Base-by-base conservation (phyloP, 2,888 invertebrate species). In the Chaitophorus viminalis region DNA sequence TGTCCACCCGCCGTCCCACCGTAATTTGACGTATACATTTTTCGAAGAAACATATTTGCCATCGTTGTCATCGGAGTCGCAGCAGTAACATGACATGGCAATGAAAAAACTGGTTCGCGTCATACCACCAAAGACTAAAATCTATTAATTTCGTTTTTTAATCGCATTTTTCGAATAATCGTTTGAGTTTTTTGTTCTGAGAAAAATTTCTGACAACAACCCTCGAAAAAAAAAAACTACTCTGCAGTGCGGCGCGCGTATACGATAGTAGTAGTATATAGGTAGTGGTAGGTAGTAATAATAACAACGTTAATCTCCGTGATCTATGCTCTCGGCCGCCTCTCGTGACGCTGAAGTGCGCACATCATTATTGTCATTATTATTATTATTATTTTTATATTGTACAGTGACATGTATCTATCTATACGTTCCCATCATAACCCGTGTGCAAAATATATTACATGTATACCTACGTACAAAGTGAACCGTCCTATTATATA, bases 121-220 rank as follows among this genome's bases (percentile, higher is more conserved):
- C 78, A 79, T 86, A 86, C 86, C 86, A 86, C 86, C 86, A 86
- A 86, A 86, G 86, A 86, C 78, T 86, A 86, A 86, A 86, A 86
- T 86, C 86, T 86, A 86, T 86, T 78, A 86, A 86, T 79, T 78
- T 86, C 54, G 72, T 78, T 86, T 86, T 83, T 86, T 29, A 60
- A 54, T 72, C 36, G 54, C 86, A 86, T 86, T 86, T 86, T 86
- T 79, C 78, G 36, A 76, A 84, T 68, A 60, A n/a, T 31, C 68
- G 84, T 76, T 85, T 77, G 31, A 17, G 31, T 78, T 79, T 83
- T 84, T 86, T 72, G 25, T 86, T 86, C 86, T 72, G 29, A 86
- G 86, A 86, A 86, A 33, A 33, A 70, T 85, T 68, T 77, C 77
- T 68, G 68, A 31, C 82, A 46, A 82, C 82, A n/a, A 68, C 77